A percentile compares a stretch with the other conserved stretches of the same genome.
These are phyloP conservation scores for Eristalis pertinax DNA, from an alignment of 2,888 invertebrate species.

Conservation along the genomic window DNA sequence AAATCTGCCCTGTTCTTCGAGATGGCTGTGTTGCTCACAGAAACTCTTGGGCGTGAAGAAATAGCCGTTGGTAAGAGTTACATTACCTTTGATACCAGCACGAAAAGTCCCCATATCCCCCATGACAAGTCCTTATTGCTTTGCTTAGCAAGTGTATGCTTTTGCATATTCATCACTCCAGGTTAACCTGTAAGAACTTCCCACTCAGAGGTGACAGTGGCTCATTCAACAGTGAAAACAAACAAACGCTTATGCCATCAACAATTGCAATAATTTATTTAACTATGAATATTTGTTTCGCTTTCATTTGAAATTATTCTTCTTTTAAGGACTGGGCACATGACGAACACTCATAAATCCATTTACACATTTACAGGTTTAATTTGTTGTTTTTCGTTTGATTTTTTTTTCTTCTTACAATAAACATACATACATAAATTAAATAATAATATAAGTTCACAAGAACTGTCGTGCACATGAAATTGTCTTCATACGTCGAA, in stretches of 20 bases:
- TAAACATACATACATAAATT: conserved; percentile 16
- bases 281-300: conserved; percentile 24
- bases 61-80: too few relatives aligned
- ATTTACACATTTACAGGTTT: conserved; percentile 15
- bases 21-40: too few relatives aligned
- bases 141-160: too few relatives aligned
- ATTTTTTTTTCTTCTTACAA: background rate
- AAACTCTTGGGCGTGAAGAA: too few relatives aligned
- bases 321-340: conserved; percentile 23
- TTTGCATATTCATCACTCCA: too few relatives aligned
- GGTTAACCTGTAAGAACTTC: too few relatives aligned
- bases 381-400: background rate
- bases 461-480: conserved; percentile 14
- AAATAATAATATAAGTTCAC: background rate
- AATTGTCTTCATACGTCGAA: conserved; percentile 13
- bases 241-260: conserved; percentile 16
- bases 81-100: too few relatives aligned
- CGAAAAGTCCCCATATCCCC: too few relatives aligned
- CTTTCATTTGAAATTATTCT: background rate
- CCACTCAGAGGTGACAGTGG: too few relatives aligned
- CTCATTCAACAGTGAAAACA: background rate
- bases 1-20: too few relatives aligned
- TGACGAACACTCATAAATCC: conserved; percentile 19
- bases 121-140: too few relatives aligned
- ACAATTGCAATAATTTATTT: conserved; percentile 55